Evolutionary conservation across 2,797 vertebrate species (phyloP).

Genomic region (Bradypodion pumilum): DNA sequence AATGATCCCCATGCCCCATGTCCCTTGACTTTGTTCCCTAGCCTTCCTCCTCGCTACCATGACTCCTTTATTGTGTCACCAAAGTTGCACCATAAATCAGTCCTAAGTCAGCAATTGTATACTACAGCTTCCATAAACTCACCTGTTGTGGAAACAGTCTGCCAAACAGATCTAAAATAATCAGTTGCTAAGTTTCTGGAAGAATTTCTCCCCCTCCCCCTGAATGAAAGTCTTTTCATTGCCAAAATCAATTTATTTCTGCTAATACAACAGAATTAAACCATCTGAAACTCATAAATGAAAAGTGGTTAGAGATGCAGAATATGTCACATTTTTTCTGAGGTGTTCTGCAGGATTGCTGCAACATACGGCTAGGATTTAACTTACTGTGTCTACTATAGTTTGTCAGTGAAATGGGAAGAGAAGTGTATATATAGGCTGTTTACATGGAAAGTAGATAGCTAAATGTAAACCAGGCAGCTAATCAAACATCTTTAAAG

Average conservation of each 20-base stretch:
- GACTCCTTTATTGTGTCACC: background rate
- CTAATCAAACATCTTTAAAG: slow-evolving; percentile 67
- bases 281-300: background rate
- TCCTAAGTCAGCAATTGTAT: background rate
- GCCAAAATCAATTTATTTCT: slow-evolving; percentile 23
- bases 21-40: background rate
- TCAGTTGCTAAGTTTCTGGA: background rate
- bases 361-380: slow-evolving; percentile 10
- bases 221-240: slow-evolving; percentile 8
- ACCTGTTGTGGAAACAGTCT: background rate
- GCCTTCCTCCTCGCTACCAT: too few relatives aligned
- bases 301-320: slow-evolving; percentile 8
- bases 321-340: background rate
- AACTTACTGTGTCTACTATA: slow-evolving; percentile 17
- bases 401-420: slow-evolving; percentile 33
- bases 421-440: slow-evolving; percentile 13
- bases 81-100: background rate
- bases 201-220: background rate
- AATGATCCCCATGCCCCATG: background rate
- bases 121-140: background rate
- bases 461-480: slow-evolving; percentile 62
- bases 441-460: slow-evolving; percentile 60
- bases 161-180: slow-evolving; percentile 1
- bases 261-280: slow-evolving; percentile 8
- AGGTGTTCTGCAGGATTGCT: slow-evolving; percentile 5